Evolutionary conservation across 2,888 invertebrate genomes (phyloP).

Genomic region (Netelia virgata): DNA sequence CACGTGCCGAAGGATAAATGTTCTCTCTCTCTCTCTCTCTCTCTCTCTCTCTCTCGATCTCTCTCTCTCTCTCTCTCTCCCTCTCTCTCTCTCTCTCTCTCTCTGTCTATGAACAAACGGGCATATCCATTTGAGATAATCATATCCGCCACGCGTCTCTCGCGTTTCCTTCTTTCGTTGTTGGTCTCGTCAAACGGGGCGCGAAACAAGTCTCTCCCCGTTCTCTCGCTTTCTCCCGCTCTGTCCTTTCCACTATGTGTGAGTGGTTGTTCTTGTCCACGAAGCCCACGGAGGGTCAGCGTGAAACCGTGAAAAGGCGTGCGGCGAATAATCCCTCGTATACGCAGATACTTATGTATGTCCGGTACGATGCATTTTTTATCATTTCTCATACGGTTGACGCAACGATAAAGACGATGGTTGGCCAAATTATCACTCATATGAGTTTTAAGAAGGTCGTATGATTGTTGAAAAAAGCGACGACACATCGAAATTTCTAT

Average conservation of each 20-base stretch:
- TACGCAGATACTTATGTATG: neutral
- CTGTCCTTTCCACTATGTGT: neutral
- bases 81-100: no score
- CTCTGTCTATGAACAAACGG: slow-evolving; percentile 34
- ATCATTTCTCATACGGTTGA: neutral
- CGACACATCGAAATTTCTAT: no score
- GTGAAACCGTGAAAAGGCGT: slow-evolving; percentile 54
- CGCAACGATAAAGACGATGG: no score
- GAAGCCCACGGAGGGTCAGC: slow-evolving; percentile 31
- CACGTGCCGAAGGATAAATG: slow-evolving; percentile 49
- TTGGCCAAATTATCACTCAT: no score
- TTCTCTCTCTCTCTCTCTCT: no score
- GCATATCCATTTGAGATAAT: slow-evolving; percentile 50
- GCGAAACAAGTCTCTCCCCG: slow-evolving; percentile 45
- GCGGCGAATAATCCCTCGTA: slow-evolving; percentile 34
- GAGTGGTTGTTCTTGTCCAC: slow-evolving; percentile 20
- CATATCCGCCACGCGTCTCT: slow-evolving; percentile 54
- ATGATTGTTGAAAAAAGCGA: no score
- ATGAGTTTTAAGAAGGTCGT: no score
- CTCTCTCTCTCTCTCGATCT: no score
- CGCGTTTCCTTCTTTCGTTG: slow-evolving; percentile 41
- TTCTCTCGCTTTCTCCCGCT: slow-evolving; percentile 1
- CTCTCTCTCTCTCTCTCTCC: no score
- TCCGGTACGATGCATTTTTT: neutral
- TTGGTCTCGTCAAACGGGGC: slow-evolving; percentile 6